Percentiles rank a stretch among this genome's conserved stretches.
These are phyloP conservation scores for Eucidaris tribuloides DNA, from an alignment of 35 echinoderm and acorn worm genomes.

Conservation along the genomic window DNA sequence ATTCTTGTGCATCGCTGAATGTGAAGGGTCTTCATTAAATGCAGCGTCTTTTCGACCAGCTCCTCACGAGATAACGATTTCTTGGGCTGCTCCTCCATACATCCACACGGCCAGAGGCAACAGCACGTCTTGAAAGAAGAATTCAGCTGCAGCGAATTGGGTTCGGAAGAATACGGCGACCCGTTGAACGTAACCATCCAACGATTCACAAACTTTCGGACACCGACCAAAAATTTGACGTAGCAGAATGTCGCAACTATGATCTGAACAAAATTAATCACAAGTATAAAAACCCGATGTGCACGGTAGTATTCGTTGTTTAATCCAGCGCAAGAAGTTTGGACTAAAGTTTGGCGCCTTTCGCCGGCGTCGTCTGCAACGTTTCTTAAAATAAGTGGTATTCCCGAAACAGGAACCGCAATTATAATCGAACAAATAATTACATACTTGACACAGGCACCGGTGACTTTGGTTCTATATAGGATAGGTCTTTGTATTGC, in stretches of 20 bases:
- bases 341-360: neutral
- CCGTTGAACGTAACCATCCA: neutral
- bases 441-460: constrained; percentile 14
- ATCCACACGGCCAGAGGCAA: neutral
- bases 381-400: neutral
- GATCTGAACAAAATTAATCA: neutral
- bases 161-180: neutral
- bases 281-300: neutral
- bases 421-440: constrained; percentile 1
- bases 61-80: constrained; percentile 10
- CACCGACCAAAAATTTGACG: neutral
- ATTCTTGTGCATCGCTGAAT: constrained; percentile 55
- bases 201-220: constrained; percentile 22
- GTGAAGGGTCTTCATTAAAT: constrained; percentile 53
- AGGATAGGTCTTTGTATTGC: constrained; percentile 65
- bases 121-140: neutral
- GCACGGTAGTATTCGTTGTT: neutral
- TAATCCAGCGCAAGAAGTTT: neutral
- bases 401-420: neutral
- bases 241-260: neutral
- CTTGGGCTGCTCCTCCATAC: neutral
- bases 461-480: constrained; percentile 36
- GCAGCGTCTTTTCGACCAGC: constrained; percentile 39
- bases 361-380: constrained; percentile 8
- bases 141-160: neutral